phyloP scores from a whole-genome alignment of 2,113 vertebrate genomes.

The Scopus umbretta region DNA sequence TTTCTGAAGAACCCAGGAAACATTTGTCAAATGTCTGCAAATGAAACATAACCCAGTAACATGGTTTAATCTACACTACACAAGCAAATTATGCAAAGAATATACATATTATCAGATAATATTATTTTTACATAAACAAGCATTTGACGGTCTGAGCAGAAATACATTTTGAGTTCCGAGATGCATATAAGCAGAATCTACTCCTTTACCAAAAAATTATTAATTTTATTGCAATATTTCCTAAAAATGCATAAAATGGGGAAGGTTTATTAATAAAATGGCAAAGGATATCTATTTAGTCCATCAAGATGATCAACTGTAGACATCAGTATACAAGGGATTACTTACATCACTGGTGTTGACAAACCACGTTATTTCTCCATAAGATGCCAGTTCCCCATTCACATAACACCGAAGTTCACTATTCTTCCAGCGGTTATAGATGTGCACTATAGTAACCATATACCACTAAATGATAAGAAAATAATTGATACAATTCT shows the following conservation, averaged over 20 bases:
- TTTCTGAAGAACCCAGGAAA: slow-evolving; percentile 97
- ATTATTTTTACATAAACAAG: not conserved
- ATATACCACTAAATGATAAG: slow-evolving; percentile 90
- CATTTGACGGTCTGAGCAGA: not conserved
- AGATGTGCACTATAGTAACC: slow-evolving; percentile 94
- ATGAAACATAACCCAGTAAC: not conserved
- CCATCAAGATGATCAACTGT: not conserved
- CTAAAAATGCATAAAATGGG: not conserved
- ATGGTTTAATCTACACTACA: not conserved
- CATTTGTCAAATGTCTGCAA: slow-evolving; percentile 97
- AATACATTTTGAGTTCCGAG: not conserved
- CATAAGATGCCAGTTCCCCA: slow-evolving; percentile 92
- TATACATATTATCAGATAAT: not conserved
- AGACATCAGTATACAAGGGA: not conserved
- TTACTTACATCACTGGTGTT: slow-evolving; percentile 95
- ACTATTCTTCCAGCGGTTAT: slow-evolving; percentile 99
- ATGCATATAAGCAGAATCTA: not conserved
- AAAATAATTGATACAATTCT: not conserved
- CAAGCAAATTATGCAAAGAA: not conserved
- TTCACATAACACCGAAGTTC: slow-evolving; percentile 97
- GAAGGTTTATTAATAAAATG: not conserved
- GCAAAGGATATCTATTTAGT: not conserved
- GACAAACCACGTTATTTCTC: slow-evolving; percentile 97
- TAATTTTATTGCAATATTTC: not conserved
- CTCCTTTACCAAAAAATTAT: not conserved